Evolutionary conservation across 2,113 vertebrate genomes (phyloP).

Genomic region (Laticauda laticaudata): DNA sequence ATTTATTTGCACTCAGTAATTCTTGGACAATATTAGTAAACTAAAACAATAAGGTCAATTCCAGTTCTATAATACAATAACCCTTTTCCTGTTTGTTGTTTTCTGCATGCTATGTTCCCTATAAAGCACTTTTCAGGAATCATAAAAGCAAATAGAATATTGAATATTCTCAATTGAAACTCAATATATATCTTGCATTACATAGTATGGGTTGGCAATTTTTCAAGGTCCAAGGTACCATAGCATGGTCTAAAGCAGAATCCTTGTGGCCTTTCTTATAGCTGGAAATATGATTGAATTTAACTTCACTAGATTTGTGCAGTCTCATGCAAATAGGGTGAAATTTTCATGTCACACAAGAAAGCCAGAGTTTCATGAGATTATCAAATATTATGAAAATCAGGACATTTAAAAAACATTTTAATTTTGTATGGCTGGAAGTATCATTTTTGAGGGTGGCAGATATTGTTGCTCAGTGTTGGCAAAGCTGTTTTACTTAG

Average conservation of each 20-base stretch:
- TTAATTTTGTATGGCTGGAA: background rate
- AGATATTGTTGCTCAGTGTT: background rate
- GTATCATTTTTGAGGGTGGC: background rate
- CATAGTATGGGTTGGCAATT: background rate
- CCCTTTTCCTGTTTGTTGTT: conserved; percentile 18
- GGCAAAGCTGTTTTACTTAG: background rate
- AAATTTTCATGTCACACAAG: background rate
- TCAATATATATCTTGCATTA: background rate
- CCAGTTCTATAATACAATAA: conserved; percentile 28
- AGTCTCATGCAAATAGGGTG: background rate
- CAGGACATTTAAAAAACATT: background rate
- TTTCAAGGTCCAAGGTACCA: background rate
- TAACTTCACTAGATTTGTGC: background rate
- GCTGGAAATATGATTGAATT: background rate
- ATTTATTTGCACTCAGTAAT: conserved; percentile 3
- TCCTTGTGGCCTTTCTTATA: background rate
- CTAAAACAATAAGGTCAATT: conserved; percentile 11
- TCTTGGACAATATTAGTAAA: background rate
- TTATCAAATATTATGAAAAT: background rate
- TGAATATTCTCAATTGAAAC: conserved; percentile 2
- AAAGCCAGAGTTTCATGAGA: background rate
- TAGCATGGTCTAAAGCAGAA: background rate
- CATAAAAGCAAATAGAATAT: conserved; percentile 33
- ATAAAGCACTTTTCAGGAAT: background rate
- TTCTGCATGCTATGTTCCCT: background rate